phyloP scores from a whole-genome alignment of 2,113 vertebrate genomes.

The Nothoprocta pentlandii region DNA sequence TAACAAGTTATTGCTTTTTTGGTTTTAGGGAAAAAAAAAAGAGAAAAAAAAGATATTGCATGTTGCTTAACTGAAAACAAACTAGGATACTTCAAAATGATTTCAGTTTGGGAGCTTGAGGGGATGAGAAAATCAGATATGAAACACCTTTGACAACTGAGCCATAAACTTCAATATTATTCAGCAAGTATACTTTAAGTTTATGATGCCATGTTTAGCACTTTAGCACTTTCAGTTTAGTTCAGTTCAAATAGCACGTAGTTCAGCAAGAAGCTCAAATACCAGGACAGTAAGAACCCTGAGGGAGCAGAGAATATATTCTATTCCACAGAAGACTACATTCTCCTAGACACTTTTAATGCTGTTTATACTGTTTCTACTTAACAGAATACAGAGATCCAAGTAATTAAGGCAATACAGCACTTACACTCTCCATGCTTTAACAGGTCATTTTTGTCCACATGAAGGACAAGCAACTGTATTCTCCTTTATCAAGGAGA shows the following conservation, averaged over 20 bases:
- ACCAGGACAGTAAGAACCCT: too few relatives aligned
- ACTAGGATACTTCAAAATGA: not conserved
- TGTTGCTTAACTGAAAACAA: not conserved
- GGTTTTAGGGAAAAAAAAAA: not conserved
- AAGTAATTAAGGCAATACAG: not conserved
- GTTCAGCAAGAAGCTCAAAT: not conserved
- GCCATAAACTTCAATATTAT: not conserved
- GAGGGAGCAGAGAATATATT: not conserved
- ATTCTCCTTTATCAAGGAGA: not conserved
- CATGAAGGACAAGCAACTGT: not conserved
- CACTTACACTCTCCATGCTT: not conserved
- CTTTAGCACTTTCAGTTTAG: too few relatives aligned
- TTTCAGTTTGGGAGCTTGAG: not conserved
- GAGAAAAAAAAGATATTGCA: fast-evolving
- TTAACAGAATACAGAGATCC: not conserved
- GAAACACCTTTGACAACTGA: not conserved
- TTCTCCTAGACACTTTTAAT: not conserved
- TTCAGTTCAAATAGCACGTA: not conserved
- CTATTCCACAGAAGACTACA: not conserved
- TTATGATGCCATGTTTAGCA: not conserved
- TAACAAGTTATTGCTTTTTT: not conserved
- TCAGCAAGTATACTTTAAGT: not conserved
- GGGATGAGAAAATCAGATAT: not conserved
- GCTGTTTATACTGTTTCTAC: not conserved
- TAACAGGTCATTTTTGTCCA: not conserved